Percentiles rank a stretch among this genome's conserved stretches.
Conservation (phyloP, 2,113 vertebrate species). For the Tenrec ecaudatus region DNA sequence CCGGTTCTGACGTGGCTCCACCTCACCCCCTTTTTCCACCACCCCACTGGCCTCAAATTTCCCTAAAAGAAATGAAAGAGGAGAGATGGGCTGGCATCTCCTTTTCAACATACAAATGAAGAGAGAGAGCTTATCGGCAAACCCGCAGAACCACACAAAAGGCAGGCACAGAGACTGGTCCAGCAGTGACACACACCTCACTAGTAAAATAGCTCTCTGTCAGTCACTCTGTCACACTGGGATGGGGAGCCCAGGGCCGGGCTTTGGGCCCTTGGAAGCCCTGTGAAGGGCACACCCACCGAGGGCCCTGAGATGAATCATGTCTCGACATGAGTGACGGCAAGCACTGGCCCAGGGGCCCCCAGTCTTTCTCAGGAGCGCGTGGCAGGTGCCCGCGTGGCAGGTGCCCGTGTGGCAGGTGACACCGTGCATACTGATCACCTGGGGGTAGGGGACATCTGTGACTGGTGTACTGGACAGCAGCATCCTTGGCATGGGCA, state of each 20-base stretch:
- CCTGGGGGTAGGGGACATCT: too few species aligned
- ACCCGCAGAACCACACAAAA: background rate
- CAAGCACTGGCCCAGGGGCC: background rate
- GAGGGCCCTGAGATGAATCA: background rate
- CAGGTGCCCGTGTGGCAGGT: rapidly evolving
- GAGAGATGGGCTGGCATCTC: background rate
- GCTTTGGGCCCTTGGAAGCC: background rate
- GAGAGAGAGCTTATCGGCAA: background rate
- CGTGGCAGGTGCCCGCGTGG: rapidly evolving
- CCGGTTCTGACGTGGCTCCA: background rate
- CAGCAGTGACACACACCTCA: background rate
- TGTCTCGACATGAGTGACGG: background rate
- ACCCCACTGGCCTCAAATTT: background rate
- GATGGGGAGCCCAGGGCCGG: background rate
- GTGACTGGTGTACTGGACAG: too few species aligned
- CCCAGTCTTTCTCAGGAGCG: background rate
- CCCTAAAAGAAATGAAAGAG: constrained; percentile 57
- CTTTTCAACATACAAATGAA: constrained; percentile 42
- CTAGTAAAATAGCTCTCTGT: constrained; percentile 26
- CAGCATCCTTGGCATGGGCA: too few species aligned
- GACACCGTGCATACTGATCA: too few species aligned
- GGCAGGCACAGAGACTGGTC: background rate
- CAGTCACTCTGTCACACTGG: background rate
- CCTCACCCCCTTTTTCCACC: too few species aligned
- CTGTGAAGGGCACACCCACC: background rate